Percentiles rank a stretch among this genome's conserved stretches.
Evolutionary conservation across 2,888 invertebrate genomes (phyloP).

Genomic region (Hyppa rectilinea): DNA sequence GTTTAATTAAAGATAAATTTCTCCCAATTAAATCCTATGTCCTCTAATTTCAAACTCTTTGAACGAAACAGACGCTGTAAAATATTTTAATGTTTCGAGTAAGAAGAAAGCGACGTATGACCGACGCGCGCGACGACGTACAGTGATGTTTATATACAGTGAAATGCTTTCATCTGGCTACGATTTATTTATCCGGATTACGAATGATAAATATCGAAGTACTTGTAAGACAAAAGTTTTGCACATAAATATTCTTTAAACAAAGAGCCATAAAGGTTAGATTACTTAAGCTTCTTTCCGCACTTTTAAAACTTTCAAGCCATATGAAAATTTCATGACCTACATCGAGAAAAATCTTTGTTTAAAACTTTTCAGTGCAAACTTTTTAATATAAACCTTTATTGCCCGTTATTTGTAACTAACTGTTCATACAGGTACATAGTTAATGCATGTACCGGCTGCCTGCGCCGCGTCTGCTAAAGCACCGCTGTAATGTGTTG

Average conservation of each 20-base stretch:
- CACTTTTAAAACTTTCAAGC: constrained; percentile 10
- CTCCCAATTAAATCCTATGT: neutral
- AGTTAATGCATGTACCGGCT: constrained; percentile 74
- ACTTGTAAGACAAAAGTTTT: too few species aligned
- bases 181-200: too few species aligned
- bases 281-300: neutral
- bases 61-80: neutral
- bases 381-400: constrained; percentile 20
- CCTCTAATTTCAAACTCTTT: neutral
- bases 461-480: constrained; percentile 88
- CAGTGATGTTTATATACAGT: too few species aligned
- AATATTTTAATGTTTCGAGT: neutral
- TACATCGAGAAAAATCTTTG: constrained; percentile 16
- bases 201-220: too few species aligned
- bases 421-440: constrained; percentile 58
- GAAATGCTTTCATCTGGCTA: neutral
- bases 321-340: constrained; percentile 23
- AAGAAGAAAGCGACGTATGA: neutral
- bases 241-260: neutral
- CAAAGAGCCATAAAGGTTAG: neutral
- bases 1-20: neutral
- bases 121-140: neutral
- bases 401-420: constrained; percentile 27
- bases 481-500: constrained; percentile 89
- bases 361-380: constrained; percentile 13